phyloP scores from a whole-genome alignment of 2,888 invertebrate genomes.

The Rhingia campestris region DNA sequence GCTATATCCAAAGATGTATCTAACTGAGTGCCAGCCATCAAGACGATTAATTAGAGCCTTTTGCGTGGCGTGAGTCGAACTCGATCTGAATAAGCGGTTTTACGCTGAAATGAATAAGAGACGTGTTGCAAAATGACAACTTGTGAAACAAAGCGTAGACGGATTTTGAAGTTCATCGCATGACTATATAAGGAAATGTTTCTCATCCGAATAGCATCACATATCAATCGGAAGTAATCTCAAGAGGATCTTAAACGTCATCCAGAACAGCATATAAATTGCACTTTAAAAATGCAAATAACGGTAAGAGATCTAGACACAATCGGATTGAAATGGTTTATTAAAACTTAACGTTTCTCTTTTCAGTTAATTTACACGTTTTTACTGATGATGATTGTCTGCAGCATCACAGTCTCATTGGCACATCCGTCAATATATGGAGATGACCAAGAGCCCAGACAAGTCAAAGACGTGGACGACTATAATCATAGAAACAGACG shows the following conservation, averaged over 20 bases:
- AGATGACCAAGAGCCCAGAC: not conserved
- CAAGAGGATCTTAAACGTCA: not conserved
- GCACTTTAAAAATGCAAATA: slow-evolving; percentile 37
- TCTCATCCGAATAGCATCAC: slow-evolving; percentile 59
- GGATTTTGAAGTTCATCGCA: slow-evolving; percentile 36
- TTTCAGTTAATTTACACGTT: slow-evolving; percentile 35
- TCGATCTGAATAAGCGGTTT: not conserved
- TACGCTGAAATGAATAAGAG: slow-evolving; percentile 1
- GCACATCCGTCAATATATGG: slow-evolving; percentile 36
- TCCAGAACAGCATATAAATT: not conserved
- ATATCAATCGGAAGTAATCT: slow-evolving; percentile 36
- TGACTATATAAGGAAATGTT: slow-evolving; percentile 66
- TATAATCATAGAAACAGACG: slow-evolving; percentile 76
- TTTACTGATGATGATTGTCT: slow-evolving; percentile 23
- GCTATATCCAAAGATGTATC: not conserved
- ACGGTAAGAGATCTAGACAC: slow-evolving; percentile 37
- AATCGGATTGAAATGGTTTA: not conserved
- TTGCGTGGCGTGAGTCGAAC: slow-evolving; percentile 41
- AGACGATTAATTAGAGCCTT: slow-evolving; percentile 64
- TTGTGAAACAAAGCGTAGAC: slow-evolving; percentile 53
- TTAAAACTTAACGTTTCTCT: not conserved
- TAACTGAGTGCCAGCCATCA: slow-evolving; percentile 1
- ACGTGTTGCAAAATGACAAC: slow-evolving; percentile 14
- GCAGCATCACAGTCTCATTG: slow-evolving; percentile 8
- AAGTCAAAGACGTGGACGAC: not conserved